These are phyloP conservation scores for Petrophora chlorosata DNA, from an alignment of 2,888 invertebrate genomes.

Conservation along the genomic window DNA sequence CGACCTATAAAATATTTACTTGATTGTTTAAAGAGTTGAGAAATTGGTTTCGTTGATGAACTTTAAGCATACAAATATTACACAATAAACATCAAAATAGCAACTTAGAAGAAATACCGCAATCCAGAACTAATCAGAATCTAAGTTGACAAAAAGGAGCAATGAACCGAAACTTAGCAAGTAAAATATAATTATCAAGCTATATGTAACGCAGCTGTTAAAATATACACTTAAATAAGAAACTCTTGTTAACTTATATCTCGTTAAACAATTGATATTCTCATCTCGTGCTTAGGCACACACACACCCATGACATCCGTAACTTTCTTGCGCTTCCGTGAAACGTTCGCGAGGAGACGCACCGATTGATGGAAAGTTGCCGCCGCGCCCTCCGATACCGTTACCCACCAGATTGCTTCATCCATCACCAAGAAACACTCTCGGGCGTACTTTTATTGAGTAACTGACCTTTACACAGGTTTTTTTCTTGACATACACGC, in stretches of 20 bases:
- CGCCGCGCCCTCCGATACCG: constrained; percentile 57
- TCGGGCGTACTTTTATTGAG: constrained; percentile 45
- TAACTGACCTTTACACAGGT: constrained; percentile 60
- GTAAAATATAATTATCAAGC: no score
- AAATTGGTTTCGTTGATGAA: no score
- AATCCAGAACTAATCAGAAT: no score
- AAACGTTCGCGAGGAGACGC: constrained; percentile 44
- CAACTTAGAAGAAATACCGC: no score
- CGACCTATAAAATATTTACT: no score
- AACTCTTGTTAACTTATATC: not conserved
- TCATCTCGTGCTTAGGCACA: constrained; percentile 35
- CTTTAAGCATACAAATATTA: no score
- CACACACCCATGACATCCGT: constrained; percentile 33
- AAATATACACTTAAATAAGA: not conserved
- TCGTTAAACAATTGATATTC: constrained; percentile 42
- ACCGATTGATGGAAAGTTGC: constrained; percentile 58
- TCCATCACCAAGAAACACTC: constrained; percentile 33
- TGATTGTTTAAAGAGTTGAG: no score
- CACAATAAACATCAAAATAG: no score
- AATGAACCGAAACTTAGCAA: no score
- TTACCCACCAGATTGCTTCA: constrained; percentile 49
- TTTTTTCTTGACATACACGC: constrained; percentile 43
- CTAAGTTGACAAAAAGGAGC: no score
- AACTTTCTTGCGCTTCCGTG: constrained; percentile 55
- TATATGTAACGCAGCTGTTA: no score